Evolutionary conservation across 2,113 vertebrate species (phyloP).

Genomic region (Glaucomys volans): DNA sequence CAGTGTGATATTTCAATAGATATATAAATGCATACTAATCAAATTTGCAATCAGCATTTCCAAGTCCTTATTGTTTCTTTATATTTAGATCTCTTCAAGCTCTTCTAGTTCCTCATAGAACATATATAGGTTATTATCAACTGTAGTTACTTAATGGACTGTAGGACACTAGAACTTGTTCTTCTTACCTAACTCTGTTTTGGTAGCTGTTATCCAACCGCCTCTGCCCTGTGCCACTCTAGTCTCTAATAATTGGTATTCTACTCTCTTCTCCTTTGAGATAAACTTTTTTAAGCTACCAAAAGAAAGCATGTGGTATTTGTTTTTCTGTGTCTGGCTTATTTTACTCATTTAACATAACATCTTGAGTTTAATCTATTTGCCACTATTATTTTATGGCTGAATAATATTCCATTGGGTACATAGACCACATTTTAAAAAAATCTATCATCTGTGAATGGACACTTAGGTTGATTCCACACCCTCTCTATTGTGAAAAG

Average conservation of each 20-base stretch:
- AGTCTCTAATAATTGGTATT: no score
- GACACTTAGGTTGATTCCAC: background rate
- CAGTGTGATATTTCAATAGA: background rate
- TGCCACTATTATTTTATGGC: background rate
- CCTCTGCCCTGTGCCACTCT: no score
- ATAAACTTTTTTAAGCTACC: background rate
- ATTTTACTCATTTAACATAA: background rate
- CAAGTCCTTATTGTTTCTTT: background rate
- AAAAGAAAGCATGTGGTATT: no score
- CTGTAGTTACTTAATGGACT: background rate
- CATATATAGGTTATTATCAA: background rate
- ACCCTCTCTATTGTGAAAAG: background rate
- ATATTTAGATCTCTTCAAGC: background rate
- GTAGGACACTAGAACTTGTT: no score
- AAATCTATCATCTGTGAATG: background rate
- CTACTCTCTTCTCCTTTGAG: background rate
- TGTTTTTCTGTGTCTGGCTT: no score
- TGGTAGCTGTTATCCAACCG: no score
- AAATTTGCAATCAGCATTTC: background rate
- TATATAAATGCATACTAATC: background rate
- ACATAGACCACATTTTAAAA: background rate
- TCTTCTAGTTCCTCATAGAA: background rate
- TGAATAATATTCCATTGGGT: background rate
- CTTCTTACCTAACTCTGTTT: no score
- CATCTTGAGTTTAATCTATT: background rate